Base-by-base conservation (phyloP, 1,140 invertebrate species). In the Bombus soroeensis region DNA sequence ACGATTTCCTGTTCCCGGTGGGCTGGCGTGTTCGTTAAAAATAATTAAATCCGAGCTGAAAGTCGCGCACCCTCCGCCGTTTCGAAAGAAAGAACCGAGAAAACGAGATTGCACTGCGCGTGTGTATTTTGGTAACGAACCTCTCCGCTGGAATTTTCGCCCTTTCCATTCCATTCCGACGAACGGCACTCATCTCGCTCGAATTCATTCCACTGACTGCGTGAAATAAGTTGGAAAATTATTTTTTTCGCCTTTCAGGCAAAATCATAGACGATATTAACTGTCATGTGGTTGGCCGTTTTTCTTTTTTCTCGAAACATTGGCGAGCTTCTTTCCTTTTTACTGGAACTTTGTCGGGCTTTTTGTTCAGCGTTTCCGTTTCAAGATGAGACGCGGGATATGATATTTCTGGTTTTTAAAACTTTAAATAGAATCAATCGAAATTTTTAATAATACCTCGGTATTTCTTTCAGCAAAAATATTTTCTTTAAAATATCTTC, bases 51-150 rank as follows among this genome's bases (percentile, higher is more conserved):
- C 68, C 53, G 62, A 39, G 85, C 76, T 77, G 59, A 62, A 86
- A 87, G 85, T 73, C 53, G 72, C 75, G 66, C 53, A 72, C 70
- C 84, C 77, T 72, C 64, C 34, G 18, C 41, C 57, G n/a, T 43
- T 66, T 71, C 75, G 83, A 59, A 75, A 70, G 83, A 89, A 86
- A 85, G 72, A 68, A 79, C 74, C 22, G 43, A 41, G 71, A 66
- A 83, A 86, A 78, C 68, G 70, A 83, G 84, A 89, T 89, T 76
- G 84, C 76, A 71, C 5, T 3, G 1, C 41, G 13, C 47, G 68
- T 78, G 88, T 89, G 88, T 89, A 89, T 89, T 89, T 89, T 87
- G 66, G 88, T 89, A 89, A 89, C 88, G 84, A 87, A 86, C 57
- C 88, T 66, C 87, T 86, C 71, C 74, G 66, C 57, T 76, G 87